Conservation (phyloP, 2,113 vertebrate species). For the Aphelocoma coerulescens region DNA sequence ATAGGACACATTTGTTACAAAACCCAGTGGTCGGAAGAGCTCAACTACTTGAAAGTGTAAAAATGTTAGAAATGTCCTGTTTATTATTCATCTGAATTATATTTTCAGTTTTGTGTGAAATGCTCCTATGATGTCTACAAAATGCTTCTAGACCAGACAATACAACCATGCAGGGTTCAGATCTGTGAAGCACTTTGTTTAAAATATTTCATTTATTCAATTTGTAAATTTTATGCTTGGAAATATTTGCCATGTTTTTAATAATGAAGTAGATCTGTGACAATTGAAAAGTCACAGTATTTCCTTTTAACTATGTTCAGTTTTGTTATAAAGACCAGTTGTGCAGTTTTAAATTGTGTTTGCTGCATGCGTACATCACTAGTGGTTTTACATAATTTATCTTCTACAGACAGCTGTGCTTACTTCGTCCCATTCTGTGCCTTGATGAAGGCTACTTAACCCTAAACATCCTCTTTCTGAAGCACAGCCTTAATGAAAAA, state of each 20-base stretch:
- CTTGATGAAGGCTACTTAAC: conserved; percentile 72
- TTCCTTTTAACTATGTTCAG: conserved; percentile 60
- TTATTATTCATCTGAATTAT: conserved; percentile 71
- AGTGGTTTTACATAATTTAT: conserved; percentile 71
- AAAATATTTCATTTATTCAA: conserved; percentile 61
- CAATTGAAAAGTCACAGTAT: conserved; percentile 58
- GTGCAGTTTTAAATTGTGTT: conserved; percentile 70
- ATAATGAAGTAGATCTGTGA: conserved; percentile 72
- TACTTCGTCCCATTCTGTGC: conserved; percentile 70
- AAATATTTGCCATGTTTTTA: conserved; percentile 71
- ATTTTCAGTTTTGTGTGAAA: conserved; percentile 76
- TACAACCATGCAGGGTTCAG: conserved; percentile 64
- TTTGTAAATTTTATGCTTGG: conserved; percentile 64
- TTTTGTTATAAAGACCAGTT: conserved; percentile 65
- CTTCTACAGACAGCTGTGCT: conserved; percentile 71
- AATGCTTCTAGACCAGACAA: conserved; percentile 75
- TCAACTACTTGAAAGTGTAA: conserved; percentile 71
- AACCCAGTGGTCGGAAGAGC: conserved; percentile 62
- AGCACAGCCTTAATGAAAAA: conserved; percentile 76
- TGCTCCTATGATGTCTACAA: conserved; percentile 73
- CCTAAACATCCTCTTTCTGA: conserved; percentile 60
- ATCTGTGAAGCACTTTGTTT: conserved; percentile 73
- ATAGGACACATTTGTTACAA: conserved; percentile 62
- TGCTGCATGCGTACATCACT: conserved; percentile 78
- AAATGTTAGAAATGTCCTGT: conserved; percentile 69